Evolutionary conservation across 2,797 vertebrate genomes (phyloP).

Genomic region (Labeo calbasu): DNA sequence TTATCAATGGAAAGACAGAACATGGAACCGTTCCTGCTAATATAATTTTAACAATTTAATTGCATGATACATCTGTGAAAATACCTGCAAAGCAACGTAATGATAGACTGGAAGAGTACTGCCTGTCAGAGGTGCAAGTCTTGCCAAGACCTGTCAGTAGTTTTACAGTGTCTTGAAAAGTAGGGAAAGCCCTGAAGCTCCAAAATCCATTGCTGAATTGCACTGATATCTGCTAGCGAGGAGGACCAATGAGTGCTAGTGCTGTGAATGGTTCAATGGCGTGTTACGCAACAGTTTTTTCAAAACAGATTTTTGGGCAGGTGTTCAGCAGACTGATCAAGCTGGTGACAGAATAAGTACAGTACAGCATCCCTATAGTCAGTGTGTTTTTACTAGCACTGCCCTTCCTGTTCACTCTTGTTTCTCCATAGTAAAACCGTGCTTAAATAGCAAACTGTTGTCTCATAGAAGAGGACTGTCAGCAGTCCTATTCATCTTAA

Average conservation of each 20-base stretch:
- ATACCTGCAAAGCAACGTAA: conserved; percentile 19
- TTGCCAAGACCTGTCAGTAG: conserved; percentile 27
- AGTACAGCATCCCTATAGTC: background rate
- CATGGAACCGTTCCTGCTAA: conserved; percentile 1
- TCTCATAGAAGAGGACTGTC: background rate
- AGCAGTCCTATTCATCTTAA: conserved; percentile 1
- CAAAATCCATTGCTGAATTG: background rate
- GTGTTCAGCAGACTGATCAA: background rate
- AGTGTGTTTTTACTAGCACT: background rate
- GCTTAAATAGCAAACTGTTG: background rate
- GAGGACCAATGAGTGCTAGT: background rate
- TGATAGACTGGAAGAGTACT: background rate
- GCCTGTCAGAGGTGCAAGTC: conserved; percentile 15
- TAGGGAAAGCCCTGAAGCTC: conserved; percentile 16
- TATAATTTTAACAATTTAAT: background rate
- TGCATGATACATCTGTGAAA: conserved; percentile 36
- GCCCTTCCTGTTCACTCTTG: background rate
- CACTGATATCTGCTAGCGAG: background rate
- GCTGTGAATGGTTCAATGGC: background rate
- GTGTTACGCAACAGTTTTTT: conserved; percentile 12
- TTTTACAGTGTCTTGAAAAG: conserved; percentile 16
- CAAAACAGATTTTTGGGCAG: background rate
- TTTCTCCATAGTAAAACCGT: background rate
- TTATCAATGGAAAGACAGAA: background rate
- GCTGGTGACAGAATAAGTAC: background rate